These are phyloP conservation scores for Clarias fuscus DNA, from an alignment of 2,797 vertebrate genomes.

Conservation along the genomic window DNA sequence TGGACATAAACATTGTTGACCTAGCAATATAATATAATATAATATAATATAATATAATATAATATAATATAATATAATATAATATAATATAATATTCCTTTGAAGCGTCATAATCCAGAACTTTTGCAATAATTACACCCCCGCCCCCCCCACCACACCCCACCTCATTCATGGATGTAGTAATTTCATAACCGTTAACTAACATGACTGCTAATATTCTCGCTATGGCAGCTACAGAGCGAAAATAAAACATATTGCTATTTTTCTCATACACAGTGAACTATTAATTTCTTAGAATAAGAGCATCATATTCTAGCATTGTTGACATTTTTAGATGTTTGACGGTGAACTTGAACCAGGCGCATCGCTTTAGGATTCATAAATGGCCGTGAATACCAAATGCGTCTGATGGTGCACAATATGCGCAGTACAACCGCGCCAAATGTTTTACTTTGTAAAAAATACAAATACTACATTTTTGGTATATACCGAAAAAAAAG, in stretches of 20 bases:
- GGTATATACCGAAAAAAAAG: not conserved
- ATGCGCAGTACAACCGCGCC: too few species aligned
- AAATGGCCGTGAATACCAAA: not conserved
- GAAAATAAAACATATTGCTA: not conserved
- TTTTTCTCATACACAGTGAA: not conserved
- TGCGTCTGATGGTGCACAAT: not conserved
- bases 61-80: conserved; percentile 12
- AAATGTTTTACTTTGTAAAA: not conserved
- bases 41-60: conserved; percentile 63
- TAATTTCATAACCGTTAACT: conserved; percentile 4
- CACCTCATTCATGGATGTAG: not conserved
- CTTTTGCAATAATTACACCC: not conserved
- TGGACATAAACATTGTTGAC: not conserved
- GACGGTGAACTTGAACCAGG: not conserved
- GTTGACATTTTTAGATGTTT: not conserved
- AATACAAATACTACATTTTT: not conserved
- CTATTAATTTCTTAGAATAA: not conserved
- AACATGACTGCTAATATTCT: not conserved
- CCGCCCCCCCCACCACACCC: not conserved
- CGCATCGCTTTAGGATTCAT: not conserved
- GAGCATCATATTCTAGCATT: too few species aligned
- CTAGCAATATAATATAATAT: conserved; percentile 3
- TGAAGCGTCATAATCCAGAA: not conserved
- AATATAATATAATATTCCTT: conserved; percentile 62
- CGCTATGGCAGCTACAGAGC: not conserved